These are phyloP conservation scores for Trichosurus vulpecula DNA, from an alignment of 2,797 vertebrate genomes.

Conservation along the genomic window DNA sequence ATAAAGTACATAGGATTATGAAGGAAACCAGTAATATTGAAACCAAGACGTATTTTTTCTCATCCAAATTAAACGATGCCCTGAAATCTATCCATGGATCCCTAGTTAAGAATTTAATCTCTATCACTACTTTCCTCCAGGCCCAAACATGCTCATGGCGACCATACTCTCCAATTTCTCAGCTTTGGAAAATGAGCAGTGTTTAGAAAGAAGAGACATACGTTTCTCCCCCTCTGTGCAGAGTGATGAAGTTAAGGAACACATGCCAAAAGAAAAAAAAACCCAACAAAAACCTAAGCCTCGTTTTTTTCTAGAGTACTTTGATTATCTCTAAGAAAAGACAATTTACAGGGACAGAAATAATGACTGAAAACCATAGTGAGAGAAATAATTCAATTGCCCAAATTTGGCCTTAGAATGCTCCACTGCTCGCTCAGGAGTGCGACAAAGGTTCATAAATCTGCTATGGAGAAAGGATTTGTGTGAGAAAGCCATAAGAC, in stretches of 20 bases:
- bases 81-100: neutral
- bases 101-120: conserved; percentile 3
- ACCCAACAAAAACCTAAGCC: neutral
- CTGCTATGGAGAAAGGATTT: conserved; percentile 33
- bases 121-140: neutral
- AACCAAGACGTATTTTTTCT: neutral
- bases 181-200: conserved; percentile 56
- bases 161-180: conserved; percentile 30
- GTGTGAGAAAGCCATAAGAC: neutral
- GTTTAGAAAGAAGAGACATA: conserved; percentile 61
- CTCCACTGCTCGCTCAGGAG: conserved; percentile 19
- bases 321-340: conserved; percentile 57
- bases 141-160: conserved; percentile 11
- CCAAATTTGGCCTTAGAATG: conserved; percentile 56
- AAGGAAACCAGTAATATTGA: neutral
- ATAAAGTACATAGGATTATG: neutral
- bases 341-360: conserved; percentile 53
- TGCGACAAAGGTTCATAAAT: conserved; percentile 21
- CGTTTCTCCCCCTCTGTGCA: conserved; percentile 29
- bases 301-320: conserved; percentile 25
- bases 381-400: conserved; percentile 63
- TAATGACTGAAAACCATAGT: conserved; percentile 57
- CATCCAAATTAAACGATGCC: neutral
- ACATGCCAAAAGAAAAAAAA: conserved; percentile 53
- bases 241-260: conserved; percentile 59